Evolutionary conservation across 92 coral and sea anemone species (phyloP).

Genomic region (Ricordea florida): DNA sequence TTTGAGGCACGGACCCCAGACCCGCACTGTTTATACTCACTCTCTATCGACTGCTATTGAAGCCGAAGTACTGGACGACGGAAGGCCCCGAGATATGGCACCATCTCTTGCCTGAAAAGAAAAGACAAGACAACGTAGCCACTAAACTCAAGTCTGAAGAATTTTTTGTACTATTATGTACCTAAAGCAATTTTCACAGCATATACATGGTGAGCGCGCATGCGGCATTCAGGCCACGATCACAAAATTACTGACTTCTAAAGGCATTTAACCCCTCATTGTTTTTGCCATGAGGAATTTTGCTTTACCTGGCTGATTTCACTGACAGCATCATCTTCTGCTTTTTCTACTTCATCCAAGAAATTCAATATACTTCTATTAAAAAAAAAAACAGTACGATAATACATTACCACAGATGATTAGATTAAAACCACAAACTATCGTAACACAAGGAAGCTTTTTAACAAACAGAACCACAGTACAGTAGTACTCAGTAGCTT

Average conservation of each 20-base stretch:
- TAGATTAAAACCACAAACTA: no score
- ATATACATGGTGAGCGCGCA: no score
- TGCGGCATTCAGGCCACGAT: neutral
- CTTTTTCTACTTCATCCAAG: constrained; percentile 97
- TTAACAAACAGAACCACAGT: no score
- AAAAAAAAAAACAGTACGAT: neutral
- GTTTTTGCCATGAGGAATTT: no score
- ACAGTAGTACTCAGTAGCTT: no score
- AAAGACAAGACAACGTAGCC: neutral
- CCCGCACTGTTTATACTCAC: constrained; percentile 36
- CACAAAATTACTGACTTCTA: neutral
- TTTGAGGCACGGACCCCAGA: no score
- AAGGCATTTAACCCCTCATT: no score
- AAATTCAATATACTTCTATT: constrained; percentile 88
- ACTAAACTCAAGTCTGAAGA: no score
- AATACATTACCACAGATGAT: neutral
- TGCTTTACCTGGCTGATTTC: constrained; percentile 83
- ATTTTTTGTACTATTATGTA: no score
- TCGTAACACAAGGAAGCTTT: no score
- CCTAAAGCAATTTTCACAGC: no score
- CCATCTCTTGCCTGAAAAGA: constrained; percentile 69
- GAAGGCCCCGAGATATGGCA: constrained; percentile 74
- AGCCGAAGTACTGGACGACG: constrained; percentile 79
- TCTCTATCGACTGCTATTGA: constrained; percentile 66
- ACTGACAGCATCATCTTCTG: constrained; percentile 89